phyloP scores from a whole-genome alignment of 2,888 invertebrate genomes.

The Drosophila birchii region DNA sequence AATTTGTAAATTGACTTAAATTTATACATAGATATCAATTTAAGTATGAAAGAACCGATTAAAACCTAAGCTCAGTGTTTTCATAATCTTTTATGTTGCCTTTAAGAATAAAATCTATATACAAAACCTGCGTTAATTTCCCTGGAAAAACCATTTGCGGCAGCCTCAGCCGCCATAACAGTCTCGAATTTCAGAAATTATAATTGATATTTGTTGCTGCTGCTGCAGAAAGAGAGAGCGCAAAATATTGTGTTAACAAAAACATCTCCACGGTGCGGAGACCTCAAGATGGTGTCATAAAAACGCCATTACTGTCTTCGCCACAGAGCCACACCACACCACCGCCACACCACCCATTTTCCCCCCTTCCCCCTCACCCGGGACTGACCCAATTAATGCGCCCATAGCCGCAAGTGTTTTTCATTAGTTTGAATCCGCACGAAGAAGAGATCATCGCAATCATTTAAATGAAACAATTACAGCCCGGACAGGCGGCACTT shows the following conservation, averaged over 20 bases:
- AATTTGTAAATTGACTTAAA: neutral
- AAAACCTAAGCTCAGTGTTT: neutral
- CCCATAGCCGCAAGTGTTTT: slow-evolving; percentile 66
- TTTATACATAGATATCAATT: no score
- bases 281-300: slow-evolving; percentile 55
- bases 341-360: neutral
- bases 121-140: slow-evolving; percentile 31
- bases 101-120: slow-evolving; percentile 3
- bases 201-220: slow-evolving; percentile 63
- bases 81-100: neutral
- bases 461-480: slow-evolving; percentile 51
- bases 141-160: slow-evolving; percentile 32
- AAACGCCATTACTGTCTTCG: slow-evolving; percentile 46
- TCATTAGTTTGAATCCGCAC: slow-evolving; percentile 56
- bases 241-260: slow-evolving; percentile 39
- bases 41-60: no score
- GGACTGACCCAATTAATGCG: slow-evolving; percentile 63
- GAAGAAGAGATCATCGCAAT: slow-evolving; percentile 31
- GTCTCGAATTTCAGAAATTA: slow-evolving; percentile 53
- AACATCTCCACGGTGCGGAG: slow-evolving; percentile 23
- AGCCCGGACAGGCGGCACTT: slow-evolving; percentile 48
- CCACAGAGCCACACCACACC: slow-evolving; percentile 11
- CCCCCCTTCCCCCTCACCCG: neutral
- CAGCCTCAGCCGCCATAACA: slow-evolving; percentile 23
- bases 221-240: slow-evolving; percentile 10